phyloP scores from a whole-genome alignment of 2,888 invertebrate genomes.

The Odontocerum albicorne region DNA sequence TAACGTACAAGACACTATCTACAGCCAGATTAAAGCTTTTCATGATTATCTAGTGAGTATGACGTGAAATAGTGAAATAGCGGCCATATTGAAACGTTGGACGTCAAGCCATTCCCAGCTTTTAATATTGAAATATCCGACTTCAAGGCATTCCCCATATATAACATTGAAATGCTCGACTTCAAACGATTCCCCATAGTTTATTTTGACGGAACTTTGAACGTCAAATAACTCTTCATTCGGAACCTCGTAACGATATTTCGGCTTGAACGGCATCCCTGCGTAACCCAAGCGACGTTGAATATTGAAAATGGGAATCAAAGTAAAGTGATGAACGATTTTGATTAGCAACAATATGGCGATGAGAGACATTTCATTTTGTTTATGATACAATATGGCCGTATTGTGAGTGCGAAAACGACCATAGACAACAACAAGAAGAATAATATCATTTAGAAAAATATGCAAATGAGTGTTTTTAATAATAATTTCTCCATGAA shows the following conservation, averaged over 20 bases:
- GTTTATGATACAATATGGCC: not conserved
- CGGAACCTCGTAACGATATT: no score
- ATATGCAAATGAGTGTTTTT: conserved; percentile 28
- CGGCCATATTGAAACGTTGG: conserved; percentile 1
- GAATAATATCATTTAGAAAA: conserved; percentile 31
- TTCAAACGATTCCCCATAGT: no score
- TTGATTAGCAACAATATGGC: not conserved
- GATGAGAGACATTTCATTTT: not conserved
- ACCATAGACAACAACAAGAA: conserved; percentile 13
- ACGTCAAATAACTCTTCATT: no score
- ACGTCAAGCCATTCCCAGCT: no score
- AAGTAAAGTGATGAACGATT: no score
- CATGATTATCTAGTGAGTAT: conserved; percentile 35
- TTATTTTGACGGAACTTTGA: no score
- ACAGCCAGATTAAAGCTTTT: conserved; percentile 37
- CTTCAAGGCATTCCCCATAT: no score
- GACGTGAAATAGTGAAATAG: conserved; percentile 13
- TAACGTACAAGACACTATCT: conserved; percentile 37
- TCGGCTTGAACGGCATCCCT: no score
- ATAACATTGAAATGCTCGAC: no score
- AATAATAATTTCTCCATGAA: conserved; percentile 15
- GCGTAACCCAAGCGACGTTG: no score
- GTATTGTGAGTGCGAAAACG: not conserved
- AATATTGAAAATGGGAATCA: no score
- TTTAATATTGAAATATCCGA: no score